Evolutionary conservation across 2,888 invertebrate genomes (phyloP), one percentile per base, ranked within the genome.

Genomic region (Nycteola revayana): DNA sequence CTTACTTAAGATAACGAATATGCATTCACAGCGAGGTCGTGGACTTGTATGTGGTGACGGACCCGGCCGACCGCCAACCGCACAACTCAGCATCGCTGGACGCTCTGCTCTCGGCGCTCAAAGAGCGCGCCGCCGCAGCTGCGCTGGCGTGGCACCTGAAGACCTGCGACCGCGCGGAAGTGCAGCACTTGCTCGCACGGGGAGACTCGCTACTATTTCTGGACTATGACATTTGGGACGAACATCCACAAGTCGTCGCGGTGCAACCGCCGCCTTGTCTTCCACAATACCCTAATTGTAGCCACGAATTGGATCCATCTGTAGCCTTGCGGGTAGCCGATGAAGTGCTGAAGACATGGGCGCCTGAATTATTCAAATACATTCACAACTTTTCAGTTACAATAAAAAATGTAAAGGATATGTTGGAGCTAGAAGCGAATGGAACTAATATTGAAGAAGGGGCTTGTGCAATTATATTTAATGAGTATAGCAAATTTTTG

Each of bases 191-290:
- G 21, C 21, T 21, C 2, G 7, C 2, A 2, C 21, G 2, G 21
- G 4, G 2, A n/a, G n/a, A 20, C 11, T 55, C 55, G 2, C 46
- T 55, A 10, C 24, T 55, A 8, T 55, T 49, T 14, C 7, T 55
- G 1, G 55, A 57, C 17, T 57, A 38, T 8, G 54, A 57, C 21
- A 49, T 57, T 10, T 57, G 58, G 58, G 0, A 14, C 0, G 22
- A 4, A 4, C 9, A 7, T 1, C 1, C 9, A 1, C 3, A 8
- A 8, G 34, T 57, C 0, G 24, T 10, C 2, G 9, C 7, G 1
- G 41, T 49, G 10, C 46, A 49, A 10, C 30, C 42, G 17, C 49
- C 49, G 0, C 45, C 38, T 2, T 54, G 49, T 14, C 10, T 6
- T 3, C 1, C 28, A 0, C 9, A 1, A 1, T 6, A 28, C 8